phyloP scores from a whole-genome alignment of 1,140 invertebrate genomes.

The Drosophila miranda region DNA sequence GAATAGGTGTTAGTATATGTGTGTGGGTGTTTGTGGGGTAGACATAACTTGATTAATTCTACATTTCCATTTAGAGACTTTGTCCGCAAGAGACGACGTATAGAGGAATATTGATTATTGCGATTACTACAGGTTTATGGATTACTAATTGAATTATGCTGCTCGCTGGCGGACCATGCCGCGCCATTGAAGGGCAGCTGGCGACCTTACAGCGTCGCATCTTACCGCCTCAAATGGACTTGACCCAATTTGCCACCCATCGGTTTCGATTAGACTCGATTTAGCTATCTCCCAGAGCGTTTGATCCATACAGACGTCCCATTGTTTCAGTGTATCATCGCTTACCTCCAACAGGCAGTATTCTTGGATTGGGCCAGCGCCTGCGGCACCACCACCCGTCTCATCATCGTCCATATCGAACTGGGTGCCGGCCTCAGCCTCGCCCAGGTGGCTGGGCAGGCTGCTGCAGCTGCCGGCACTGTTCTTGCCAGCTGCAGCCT shows the following conservation, averaged over 20 bases:
- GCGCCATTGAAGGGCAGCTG: too few relatives aligned
- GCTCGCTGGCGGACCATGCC: too few relatives aligned
- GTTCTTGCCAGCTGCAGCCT: conserved; percentile 7
- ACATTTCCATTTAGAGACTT: neutral
- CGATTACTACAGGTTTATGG: neutral
- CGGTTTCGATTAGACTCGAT: neutral
- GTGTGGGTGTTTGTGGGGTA: too few relatives aligned
- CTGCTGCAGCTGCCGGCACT: conserved; percentile 55
- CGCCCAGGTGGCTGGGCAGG: conserved; percentile 47
- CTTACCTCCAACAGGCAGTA: conserved; percentile 59
- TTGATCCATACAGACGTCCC: conserved; percentile 36
- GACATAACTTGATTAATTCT: too few relatives aligned
- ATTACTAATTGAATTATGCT: neutral
- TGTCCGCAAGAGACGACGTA: neutral
- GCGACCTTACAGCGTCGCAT: conserved; percentile 2
- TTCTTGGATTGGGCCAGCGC: conserved; percentile 17
- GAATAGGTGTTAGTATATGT: too few relatives aligned
- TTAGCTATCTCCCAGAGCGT: conserved; percentile 23
- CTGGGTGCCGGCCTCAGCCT: conserved; percentile 32
- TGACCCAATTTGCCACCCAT: neutral
- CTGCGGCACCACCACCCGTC: neutral
- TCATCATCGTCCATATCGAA: conserved; percentile 58
- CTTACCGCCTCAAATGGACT: conserved; percentile 15
- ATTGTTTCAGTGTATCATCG: conserved; percentile 20
- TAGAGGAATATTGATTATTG: conserved; percentile 2